Percentiles rank a stretch among this genome's conserved stretches.
These are phyloP conservation scores for Apostichopus leukothele DNA, from an alignment of 53 echinoderm and acorn worm genomes.

Conservation along the genomic window DNA sequence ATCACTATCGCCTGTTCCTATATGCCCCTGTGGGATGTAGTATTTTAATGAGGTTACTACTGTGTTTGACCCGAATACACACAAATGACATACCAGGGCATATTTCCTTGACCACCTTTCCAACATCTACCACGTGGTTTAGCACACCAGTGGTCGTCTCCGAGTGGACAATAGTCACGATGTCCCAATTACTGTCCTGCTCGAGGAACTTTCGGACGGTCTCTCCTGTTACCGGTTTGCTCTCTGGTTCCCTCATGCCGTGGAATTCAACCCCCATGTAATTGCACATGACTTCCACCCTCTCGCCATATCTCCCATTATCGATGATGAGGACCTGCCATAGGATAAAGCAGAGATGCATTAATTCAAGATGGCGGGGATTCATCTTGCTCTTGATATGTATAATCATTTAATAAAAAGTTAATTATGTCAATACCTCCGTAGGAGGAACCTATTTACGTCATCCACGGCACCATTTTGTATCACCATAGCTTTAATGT, in stretches of 20 bases:
- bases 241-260: constrained; percentile 62
- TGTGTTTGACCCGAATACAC: too few relatives aligned
- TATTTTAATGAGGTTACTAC: too few relatives aligned
- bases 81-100: constrained; percentile 56
- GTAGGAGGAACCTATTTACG: too few relatives aligned
- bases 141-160: constrained; percentile 84
- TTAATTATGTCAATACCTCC: too few relatives aligned
- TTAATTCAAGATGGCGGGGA: too few relatives aligned
- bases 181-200: constrained; percentile 60
- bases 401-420: too few relatives aligned
- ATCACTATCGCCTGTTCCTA: too few relatives aligned
- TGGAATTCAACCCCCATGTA: constrained; percentile 59
- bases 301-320: constrained; percentile 77
- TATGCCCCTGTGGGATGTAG: too few relatives aligned
- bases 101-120: constrained; percentile 66
- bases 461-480: too few relatives aligned
- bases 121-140: constrained; percentile 73
- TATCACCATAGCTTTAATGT: too few relatives aligned
- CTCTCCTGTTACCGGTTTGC: constrained; percentile 44
- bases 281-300: constrained; percentile 54
- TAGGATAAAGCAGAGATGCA: not conserved
- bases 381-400: too few relatives aligned
- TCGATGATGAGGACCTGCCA: constrained; percentile 71
- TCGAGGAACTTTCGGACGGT: constrained; percentile 59
- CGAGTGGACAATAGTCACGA: constrained; percentile 77